Evolutionary conservation across 2,888 invertebrate genomes (phyloP).

Genomic region (Cotesia congregata): DNA sequence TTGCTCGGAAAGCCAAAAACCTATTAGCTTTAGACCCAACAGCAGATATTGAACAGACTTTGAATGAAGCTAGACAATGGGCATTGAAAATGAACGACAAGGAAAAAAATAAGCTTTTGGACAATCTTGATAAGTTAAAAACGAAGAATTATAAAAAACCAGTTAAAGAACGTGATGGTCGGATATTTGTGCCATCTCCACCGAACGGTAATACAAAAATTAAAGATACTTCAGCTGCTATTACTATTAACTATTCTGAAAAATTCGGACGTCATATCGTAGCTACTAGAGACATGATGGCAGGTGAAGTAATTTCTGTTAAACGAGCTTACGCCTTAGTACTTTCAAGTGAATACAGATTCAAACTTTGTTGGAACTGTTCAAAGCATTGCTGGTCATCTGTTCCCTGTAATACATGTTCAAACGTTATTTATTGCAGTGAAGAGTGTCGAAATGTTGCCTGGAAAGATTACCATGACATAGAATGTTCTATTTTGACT

Average conservation of each 20-base stretch:
- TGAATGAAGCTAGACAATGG: slow-evolving; percentile 37
- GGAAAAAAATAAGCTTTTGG: slow-evolving; percentile 34
- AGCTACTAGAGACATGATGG: slow-evolving; percentile 77
- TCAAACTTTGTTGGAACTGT: slow-evolving; percentile 61
- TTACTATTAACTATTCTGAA: slow-evolving; percentile 73
- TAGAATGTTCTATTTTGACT: neutral
- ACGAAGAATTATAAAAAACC: neutral
- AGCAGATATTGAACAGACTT: slow-evolving; percentile 43
- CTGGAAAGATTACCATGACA: slow-evolving; percentile 72
- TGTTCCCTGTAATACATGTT: slow-evolving; percentile 76
- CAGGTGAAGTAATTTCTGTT: slow-evolving; percentile 83
- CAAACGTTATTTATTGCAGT: too few species aligned
- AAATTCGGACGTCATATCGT: slow-evolving; percentile 68
- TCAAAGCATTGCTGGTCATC: slow-evolving; percentile 69
- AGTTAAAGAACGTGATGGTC: slow-evolving; percentile 30
- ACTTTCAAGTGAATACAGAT: slow-evolving; percentile 32
- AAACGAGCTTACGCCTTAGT: slow-evolving; percentile 81
- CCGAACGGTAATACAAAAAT: slow-evolving; percentile 63
- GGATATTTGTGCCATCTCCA: slow-evolving; percentile 32
- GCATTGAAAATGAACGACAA: slow-evolving; percentile 45
- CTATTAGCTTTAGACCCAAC: slow-evolving; percentile 53
- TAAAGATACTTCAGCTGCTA: slow-evolving; percentile 75
- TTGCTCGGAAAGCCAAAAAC: slow-evolving; percentile 74
- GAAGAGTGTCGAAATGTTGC: slow-evolving; percentile 70
- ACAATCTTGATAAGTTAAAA: slow-evolving; percentile 35